Evolutionary conservation across 1,140 invertebrate genomes (phyloP).

Genomic region (Scaptomyza hsui): DNA sequence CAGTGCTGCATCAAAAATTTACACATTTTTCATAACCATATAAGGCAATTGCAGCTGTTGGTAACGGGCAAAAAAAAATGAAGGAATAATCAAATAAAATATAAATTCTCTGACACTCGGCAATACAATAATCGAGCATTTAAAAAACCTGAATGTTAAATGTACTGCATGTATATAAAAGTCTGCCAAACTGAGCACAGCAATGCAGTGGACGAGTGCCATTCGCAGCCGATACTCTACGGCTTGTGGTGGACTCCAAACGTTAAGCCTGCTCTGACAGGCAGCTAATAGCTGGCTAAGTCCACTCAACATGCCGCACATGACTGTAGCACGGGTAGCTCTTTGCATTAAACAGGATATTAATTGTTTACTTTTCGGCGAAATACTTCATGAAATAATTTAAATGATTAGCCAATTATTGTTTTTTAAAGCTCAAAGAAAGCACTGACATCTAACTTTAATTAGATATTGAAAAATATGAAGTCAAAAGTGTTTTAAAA

Average conservation of each 20-base stretch:
- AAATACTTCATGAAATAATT: too few relatives aligned
- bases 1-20: conserved; percentile 53
- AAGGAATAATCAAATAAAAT: conserved; percentile 40
- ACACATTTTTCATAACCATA: conserved; percentile 36
- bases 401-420: neutral
- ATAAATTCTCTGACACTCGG: conserved; percentile 62
- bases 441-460: too few relatives aligned
- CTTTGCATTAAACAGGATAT: too few relatives aligned
- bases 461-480: neutral
- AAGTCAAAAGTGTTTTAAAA: neutral
- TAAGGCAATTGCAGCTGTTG: conserved; percentile 54
- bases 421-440: neutral
- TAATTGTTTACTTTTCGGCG: too few relatives aligned
- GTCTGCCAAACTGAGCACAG: conserved; percentile 6
- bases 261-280: conserved; percentile 27
- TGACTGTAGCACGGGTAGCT: too few relatives aligned
- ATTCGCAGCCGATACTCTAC: neutral
- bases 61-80: neutral
- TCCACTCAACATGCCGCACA: conserved; percentile 25
- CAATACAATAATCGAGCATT: conserved; percentile 52
- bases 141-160: conserved; percentile 34
- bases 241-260: neutral
- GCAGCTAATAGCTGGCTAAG: conserved; percentile 43
- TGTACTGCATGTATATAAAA: conserved; percentile 36
- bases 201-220: conserved; percentile 10